Evolutionary conservation across 1,140 invertebrate genomes (phyloP).

Genomic region (Pemphigus obesinymphae): DNA sequence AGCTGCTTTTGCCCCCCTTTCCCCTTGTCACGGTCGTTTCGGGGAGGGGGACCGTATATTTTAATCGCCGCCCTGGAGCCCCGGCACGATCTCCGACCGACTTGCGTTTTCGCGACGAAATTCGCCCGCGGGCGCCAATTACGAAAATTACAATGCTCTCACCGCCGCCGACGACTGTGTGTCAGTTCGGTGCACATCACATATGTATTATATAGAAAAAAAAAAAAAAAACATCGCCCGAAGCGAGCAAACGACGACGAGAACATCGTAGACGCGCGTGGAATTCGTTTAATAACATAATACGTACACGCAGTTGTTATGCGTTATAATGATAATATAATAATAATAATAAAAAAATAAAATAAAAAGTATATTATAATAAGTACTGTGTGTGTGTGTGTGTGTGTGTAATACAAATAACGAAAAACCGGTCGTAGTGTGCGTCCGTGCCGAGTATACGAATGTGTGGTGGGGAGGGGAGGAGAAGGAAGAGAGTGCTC

Average conservation of each 20-base stretch:
- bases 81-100: not conserved
- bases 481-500: not conserved
- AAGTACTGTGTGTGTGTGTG: not conserved
- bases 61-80: slow-evolving; percentile 8
- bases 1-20: too few relatives aligned
- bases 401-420: slow-evolving; percentile 8
- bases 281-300: slow-evolving; percentile 17
- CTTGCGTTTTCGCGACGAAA: slow-evolving; percentile 15
- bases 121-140: slow-evolving; percentile 4
- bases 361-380: not conserved
- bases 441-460: too few relatives aligned
- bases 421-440: not conserved
- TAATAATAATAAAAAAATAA: not conserved
- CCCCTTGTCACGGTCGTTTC: too few relatives aligned
- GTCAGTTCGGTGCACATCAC: not conserved
- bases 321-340: slow-evolving; percentile 9
- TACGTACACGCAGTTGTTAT: not conserved
- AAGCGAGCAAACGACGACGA: not conserved
- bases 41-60: too few relatives aligned
- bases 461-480: not conserved
- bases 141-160: slow-evolving; percentile 29
- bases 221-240: not conserved
- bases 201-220: too few relatives aligned
- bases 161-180: not conserved
- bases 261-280: not conserved